Percentiles rank a stretch among this genome's conserved stretches.
Evolutionary conservation across 2,888 invertebrate genomes (phyloP).

Genomic region (Drosophila glabriapex): DNA sequence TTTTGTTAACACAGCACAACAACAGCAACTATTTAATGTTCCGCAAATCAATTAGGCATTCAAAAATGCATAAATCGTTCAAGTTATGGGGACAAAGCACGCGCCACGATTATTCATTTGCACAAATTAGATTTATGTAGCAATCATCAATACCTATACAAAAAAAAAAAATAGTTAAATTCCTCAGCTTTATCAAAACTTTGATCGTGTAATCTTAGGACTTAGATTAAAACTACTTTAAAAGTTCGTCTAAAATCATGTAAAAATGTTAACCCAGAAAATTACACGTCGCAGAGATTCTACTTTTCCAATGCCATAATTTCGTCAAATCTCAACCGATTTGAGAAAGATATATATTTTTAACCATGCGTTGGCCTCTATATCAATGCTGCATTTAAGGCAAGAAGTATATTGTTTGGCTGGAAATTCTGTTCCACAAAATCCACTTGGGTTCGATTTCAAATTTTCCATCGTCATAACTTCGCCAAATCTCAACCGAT

Average conservation of each 20-base stretch:
- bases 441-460: background rate
- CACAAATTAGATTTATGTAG: constrained; percentile 42
- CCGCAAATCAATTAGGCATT: constrained; percentile 70
- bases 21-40: constrained; percentile 39
- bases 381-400: background rate
- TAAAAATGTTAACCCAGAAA: background rate
- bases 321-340: background rate
- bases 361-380: background rate
- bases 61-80: constrained; percentile 65
- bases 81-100: constrained; percentile 55
- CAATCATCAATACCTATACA: background rate
- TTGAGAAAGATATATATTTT: background rate
- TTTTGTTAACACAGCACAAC: constrained; percentile 9
- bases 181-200: background rate
- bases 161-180: background rate
- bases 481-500: background rate
- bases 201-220: background rate
- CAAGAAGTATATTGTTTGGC: background rate
- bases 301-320: background rate
- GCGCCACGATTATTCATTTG: constrained; percentile 53
- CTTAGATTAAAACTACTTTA: background rate
- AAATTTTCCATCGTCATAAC: background rate
- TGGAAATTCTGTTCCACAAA: background rate
- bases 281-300: background rate
- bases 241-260: background rate